Conservation (phyloP, 2,888 invertebrate species). For the Brachynemurus nebulosus region DNA sequence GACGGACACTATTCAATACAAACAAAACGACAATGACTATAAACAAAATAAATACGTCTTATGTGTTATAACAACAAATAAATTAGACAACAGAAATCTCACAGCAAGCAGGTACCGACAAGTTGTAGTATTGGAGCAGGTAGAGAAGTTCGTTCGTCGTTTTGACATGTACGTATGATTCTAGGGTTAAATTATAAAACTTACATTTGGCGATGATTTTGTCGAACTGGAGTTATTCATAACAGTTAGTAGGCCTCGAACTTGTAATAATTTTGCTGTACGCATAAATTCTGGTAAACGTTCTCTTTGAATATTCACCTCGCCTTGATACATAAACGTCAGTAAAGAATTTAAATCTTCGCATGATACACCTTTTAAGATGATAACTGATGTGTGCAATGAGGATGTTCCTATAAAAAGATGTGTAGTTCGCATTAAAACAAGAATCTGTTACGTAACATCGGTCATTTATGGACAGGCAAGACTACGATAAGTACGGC, state of each 20-base stretch:
- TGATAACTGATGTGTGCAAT: constrained; percentile 58
- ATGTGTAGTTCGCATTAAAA: background rate
- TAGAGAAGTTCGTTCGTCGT: too few species aligned
- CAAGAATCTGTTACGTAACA: background rate
- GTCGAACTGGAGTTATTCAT: too few species aligned
- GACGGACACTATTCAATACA: background rate
- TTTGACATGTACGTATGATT: too few species aligned
- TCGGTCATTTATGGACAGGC: too few species aligned
- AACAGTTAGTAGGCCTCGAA: constrained; percentile 54
- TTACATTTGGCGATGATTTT: background rate
- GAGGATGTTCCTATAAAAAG: constrained; percentile 21
- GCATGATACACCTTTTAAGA: constrained; percentile 52
- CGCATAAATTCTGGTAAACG: constrained; percentile 49
- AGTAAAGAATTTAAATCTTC: constrained; percentile 51
- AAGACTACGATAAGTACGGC: too few species aligned
- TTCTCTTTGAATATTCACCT: constrained; percentile 53
- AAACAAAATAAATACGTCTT: too few species aligned
- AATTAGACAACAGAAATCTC: too few species aligned
- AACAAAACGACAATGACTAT: too few species aligned
- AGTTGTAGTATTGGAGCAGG: too few species aligned
- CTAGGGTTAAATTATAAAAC: too few species aligned
- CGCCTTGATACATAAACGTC: constrained; percentile 60
- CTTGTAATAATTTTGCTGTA: constrained; percentile 52
- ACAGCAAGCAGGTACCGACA: too few species aligned
- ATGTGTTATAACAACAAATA: too few species aligned